Percentiles rank a stretch among this genome's conserved stretches.
phyloP scores from a whole-genome alignment of 1,140 invertebrate genomes.

The Fopius arisanus region DNA sequence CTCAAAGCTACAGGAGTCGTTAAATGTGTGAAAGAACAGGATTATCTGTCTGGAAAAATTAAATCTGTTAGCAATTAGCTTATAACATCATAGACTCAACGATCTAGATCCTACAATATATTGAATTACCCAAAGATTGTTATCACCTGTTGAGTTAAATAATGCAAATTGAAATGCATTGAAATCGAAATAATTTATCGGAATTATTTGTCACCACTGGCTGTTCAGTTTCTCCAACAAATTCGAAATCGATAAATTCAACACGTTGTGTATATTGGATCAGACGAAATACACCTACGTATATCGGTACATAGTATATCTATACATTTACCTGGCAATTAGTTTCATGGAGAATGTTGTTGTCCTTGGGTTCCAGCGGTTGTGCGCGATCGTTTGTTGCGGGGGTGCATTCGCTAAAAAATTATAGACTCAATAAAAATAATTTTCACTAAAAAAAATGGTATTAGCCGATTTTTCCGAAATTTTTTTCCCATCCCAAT shows the following conservation, averaged over 20 bases:
- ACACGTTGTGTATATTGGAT: constrained; percentile 15
- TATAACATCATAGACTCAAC: not conserved
- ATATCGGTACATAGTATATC: constrained; percentile 22
- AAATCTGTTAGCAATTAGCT: no score
- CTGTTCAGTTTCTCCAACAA: not conserved
- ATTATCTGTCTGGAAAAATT: no score
- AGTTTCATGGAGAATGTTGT: constrained; percentile 62
- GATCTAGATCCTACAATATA: not conserved
- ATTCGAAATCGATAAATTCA: not conserved
- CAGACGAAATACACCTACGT: constrained; percentile 18
- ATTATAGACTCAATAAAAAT: constrained; percentile 36
- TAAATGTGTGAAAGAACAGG: no score
- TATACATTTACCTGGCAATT: constrained; percentile 62
- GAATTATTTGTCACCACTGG: not conserved
- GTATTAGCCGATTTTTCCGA: not conserved
- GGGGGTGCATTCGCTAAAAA: constrained; percentile 36
- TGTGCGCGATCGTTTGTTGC: constrained; percentile 45
- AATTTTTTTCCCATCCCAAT: not conserved
- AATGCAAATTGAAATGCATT: not conserved
- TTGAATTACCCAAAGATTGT: not conserved
- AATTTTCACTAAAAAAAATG: not conserved
- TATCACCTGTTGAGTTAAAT: not conserved
- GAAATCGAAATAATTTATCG: not conserved
- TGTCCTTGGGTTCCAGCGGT: constrained; percentile 52
- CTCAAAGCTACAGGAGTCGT: no score